These are phyloP conservation scores for Neosilurus hyrtlii DNA, from an alignment of 2,797 vertebrate species.

Conservation along the genomic window DNA sequence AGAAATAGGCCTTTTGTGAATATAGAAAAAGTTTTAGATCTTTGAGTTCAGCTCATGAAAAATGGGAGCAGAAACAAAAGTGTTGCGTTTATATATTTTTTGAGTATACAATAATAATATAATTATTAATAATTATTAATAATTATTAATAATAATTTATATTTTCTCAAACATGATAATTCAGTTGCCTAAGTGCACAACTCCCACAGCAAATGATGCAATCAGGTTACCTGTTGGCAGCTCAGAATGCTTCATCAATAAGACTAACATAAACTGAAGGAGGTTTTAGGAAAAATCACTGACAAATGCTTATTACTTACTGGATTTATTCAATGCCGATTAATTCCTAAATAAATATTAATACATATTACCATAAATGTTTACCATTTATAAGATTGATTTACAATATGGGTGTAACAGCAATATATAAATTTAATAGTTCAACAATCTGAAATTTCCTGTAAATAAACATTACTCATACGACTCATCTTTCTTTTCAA, in stretches of 20 bases:
- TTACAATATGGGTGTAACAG: not conserved
- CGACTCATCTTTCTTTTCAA: constrained; percentile 37
- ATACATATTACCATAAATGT: not conserved
- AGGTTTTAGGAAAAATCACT: too few species aligned
- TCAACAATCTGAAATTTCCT: constrained; percentile 8
- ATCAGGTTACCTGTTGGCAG: not conserved
- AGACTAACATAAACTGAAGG: not conserved
- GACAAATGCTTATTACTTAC: not conserved
- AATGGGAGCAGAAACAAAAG: too few species aligned
- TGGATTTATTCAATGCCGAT: not conserved
- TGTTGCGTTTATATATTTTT: too few species aligned
- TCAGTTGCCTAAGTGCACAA: not conserved
- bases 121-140: too few species aligned
- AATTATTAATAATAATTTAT: constrained; percentile 6
- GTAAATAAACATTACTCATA: constrained; percentile 27
- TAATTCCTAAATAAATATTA: not conserved
- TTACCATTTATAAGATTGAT: not conserved
- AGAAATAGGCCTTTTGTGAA: too few species aligned
- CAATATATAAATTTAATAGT: constrained; percentile 3
- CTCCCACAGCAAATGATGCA: constrained; percentile 2
- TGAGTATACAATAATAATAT: not conserved
- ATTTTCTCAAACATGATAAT: not conserved
- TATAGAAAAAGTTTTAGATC: too few species aligned
- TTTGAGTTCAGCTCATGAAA: too few species aligned
- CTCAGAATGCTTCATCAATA: not conserved